Base-by-base conservation (phyloP, 2,888 invertebrate species). In the Dynastes maya region DNA sequence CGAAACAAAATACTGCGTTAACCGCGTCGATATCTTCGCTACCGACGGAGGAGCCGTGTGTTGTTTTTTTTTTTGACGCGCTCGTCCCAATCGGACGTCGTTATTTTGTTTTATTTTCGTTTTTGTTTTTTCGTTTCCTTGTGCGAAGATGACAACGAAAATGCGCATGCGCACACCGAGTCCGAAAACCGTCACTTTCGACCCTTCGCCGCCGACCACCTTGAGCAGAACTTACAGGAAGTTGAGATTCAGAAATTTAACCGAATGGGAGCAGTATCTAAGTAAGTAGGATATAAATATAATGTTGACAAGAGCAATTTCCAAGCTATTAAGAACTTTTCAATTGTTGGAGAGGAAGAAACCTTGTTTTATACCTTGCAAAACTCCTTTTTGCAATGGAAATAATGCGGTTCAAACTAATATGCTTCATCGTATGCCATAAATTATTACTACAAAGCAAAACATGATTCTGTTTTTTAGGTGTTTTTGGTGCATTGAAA, bases 101-200 rank as follows among this genome's bases (percentile, higher is more conserved):
- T 11, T 45, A 45, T 45, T 53, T 70, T 53, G 70, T 53, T 70
- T 27, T 70, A 51, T 29, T 53, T 70, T 53, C 51, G 32, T 67
- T 51, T 72, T 72, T 72, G 53, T 63, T 55, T 55, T 16, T 55
- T 8, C 22, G 55, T 55, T 16, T 70, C 45, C 49, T 45, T 67
- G 32, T 22, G 61, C 55, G 72, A 80, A 80, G 80, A 80, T 80
- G 80, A 55, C 65, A 22, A 70, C 79, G 64, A 91, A 90, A 83
- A 90, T 92, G 90, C 92, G 92, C 90, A 91, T 90, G 90, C 92
- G 92, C 88, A 92, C 92, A 77, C 91, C 92, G 86, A 92, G 92
- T 87, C 92, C 92, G 81, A 92, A 92, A 87, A 90, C 92, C 58
- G 92, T 92, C 83, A 92, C 92, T 85, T 92, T 92, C 88, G 92